phyloP scores from a whole-genome alignment of 2,113 vertebrate genomes.

The Agapornis roseicollis region DNA sequence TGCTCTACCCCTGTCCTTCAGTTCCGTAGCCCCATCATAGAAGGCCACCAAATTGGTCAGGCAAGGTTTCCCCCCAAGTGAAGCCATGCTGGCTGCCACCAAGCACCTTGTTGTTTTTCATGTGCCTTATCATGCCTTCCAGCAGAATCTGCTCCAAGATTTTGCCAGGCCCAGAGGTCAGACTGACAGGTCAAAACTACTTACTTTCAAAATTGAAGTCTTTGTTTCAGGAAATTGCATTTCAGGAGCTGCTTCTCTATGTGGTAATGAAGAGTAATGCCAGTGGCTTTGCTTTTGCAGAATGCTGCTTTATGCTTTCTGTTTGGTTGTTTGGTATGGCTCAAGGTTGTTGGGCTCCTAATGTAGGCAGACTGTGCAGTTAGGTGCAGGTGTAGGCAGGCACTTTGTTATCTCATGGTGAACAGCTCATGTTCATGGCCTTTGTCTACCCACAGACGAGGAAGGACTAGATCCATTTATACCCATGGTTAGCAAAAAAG shows the following conservation, averaged over 20 bases:
- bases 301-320: not conserved
- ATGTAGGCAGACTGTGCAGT: not conserved
- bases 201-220: not conserved
- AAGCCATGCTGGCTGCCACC: too few species aligned
- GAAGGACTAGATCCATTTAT: not conserved
- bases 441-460: not conserved
- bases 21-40: too few species aligned
- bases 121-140: not conserved
- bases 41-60: too few species aligned
- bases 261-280: not conserved
- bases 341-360: not conserved
- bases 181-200: not conserved
- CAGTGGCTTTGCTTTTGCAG: not conserved
- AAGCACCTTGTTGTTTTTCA: not conserved
- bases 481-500: not conserved
- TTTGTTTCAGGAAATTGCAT: not conserved
- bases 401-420: not conserved
- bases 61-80: too few species aligned
- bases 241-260: not conserved
- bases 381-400: not conserved
- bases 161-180: not conserved
- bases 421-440: not conserved
- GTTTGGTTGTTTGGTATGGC: not conserved
- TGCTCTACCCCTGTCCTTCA: too few species aligned
- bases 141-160: not conserved